Evolutionary conservation across 2,113 vertebrate species (phyloP).

Genomic region (Todiramphus chloris): DNA sequence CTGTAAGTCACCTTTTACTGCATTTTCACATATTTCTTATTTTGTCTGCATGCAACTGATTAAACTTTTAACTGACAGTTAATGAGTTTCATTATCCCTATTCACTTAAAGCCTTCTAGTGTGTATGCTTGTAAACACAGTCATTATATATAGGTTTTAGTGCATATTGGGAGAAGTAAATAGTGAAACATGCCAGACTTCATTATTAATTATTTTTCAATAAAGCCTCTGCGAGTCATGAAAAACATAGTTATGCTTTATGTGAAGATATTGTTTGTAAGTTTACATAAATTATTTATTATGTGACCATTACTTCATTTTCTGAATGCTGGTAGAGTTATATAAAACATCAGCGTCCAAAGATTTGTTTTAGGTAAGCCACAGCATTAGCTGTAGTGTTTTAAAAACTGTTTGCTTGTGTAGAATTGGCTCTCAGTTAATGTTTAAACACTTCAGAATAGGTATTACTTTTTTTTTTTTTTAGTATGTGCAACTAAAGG

Average conservation of each 20-base stretch:
- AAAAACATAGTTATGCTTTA: neutral
- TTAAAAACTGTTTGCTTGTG: neutral
- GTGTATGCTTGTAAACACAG: neutral
- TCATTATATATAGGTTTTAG: neutral
- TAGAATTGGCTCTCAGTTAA: neutral
- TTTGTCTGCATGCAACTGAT: neutral
- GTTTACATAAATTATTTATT: neutral
- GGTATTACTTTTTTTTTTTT: neutral
- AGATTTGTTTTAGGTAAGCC: neutral
- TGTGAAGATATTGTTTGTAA: neutral
- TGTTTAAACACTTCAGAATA: neutral
- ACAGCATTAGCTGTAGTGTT: neutral
- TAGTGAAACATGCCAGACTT: neutral
- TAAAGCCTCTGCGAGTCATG: neutral
- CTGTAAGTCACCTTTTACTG: conserved; percentile 63
- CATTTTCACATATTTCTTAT: neutral
- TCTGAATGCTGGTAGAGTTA: neutral
- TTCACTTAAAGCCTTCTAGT: neutral
- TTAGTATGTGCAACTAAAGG: neutral
- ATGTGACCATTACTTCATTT: neutral
- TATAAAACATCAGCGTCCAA: neutral
- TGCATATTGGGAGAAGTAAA: neutral
- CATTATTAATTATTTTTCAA: neutral
- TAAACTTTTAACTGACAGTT: neutral
- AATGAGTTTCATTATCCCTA: neutral